Percentiles rank a stretch among this genome's conserved stretches.
Evolutionary conservation across 2,888 invertebrate genomes (phyloP).

Genomic region (Amiota minor): DNA sequence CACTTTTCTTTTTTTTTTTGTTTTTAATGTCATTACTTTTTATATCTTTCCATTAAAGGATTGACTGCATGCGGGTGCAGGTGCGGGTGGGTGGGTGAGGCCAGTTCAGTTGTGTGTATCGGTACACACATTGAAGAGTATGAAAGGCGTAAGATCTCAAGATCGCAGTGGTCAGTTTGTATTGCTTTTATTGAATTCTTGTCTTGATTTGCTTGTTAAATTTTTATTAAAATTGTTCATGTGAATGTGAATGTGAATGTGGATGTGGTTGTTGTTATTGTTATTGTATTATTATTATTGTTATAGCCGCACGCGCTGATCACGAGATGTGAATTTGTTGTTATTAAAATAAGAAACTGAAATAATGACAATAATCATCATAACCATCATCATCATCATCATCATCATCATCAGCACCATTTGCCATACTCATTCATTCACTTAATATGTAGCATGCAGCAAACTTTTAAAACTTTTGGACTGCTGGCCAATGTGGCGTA

Average conservation of each 20-base stretch:
- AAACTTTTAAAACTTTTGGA: background rate
- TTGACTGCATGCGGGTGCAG: background rate
- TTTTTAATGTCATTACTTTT: background rate
- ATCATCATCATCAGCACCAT: background rate
- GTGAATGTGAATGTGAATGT: background rate
- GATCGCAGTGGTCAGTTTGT: background rate
- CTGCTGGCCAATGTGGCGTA: too few species aligned
- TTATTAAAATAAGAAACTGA: background rate
- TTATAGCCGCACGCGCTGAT: conserved; percentile 16
- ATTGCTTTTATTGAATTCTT: too few species aligned
- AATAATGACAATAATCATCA: background rate
- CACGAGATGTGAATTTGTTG: conserved; percentile 9
- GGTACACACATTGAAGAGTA: background rate
- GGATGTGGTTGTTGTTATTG: background rate
- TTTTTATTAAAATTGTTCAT: background rate
- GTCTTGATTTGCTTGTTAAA: too few species aligned
- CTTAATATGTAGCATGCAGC: background rate
- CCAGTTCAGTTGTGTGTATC: background rate
- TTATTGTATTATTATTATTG: too few species aligned
- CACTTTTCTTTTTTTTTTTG: too few species aligned
- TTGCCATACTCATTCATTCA: background rate
- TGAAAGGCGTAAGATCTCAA: background rate
- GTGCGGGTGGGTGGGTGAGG: background rate
- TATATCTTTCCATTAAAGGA: conserved; percentile 3
- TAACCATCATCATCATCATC: background rate